Percentiles rank a stretch among this genome's conserved stretches.
phyloP scores from a whole-genome alignment of 2,888 invertebrate species.

The Epirrhoe tristata region DNA sequence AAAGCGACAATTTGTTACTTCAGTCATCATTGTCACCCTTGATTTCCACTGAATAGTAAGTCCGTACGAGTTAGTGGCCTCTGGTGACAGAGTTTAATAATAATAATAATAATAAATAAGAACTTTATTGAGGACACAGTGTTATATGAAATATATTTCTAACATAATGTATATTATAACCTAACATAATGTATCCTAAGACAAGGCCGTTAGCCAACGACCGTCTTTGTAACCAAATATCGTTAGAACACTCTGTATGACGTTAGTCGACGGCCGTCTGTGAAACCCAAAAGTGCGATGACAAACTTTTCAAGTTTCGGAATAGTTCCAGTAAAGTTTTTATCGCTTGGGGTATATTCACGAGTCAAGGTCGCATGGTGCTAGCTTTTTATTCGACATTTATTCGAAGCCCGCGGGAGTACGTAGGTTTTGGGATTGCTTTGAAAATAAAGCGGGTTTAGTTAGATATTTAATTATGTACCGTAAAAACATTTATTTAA shows the following conservation, averaged over 20 bases:
- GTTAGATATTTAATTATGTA: slow-evolving; percentile 18
- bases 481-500: neutral
- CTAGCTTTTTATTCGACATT: slow-evolving; percentile 29
- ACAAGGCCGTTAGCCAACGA: too few relatives aligned
- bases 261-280: neutral
- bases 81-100: too few relatives aligned
- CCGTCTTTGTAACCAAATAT: too few relatives aligned
- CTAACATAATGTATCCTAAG: too few relatives aligned
- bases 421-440: slow-evolving; percentile 13
- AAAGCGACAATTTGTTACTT: slow-evolving; percentile 41
- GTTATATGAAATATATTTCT: too few relatives aligned
- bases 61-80: too few relatives aligned
- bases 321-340: slow-evolving; percentile 19
- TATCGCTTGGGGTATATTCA: slow-evolving; percentile 21
- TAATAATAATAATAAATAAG: too few relatives aligned
- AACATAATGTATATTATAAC: too few relatives aligned
- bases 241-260: neutral
- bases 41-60: slow-evolving; percentile 36
- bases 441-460: slow-evolving; percentile 9
- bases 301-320: slow-evolving; percentile 11
- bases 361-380: slow-evolving; percentile 20
- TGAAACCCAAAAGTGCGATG: slow-evolving; percentile 2
- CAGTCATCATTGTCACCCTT: slow-evolving; percentile 44
- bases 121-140: too few relatives aligned
- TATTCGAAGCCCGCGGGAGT: slow-evolving; percentile 21